Base-by-base conservation (phyloP, 2,113 vertebrate genomes). In the Cyphomyrus discorhynchus region DNA sequence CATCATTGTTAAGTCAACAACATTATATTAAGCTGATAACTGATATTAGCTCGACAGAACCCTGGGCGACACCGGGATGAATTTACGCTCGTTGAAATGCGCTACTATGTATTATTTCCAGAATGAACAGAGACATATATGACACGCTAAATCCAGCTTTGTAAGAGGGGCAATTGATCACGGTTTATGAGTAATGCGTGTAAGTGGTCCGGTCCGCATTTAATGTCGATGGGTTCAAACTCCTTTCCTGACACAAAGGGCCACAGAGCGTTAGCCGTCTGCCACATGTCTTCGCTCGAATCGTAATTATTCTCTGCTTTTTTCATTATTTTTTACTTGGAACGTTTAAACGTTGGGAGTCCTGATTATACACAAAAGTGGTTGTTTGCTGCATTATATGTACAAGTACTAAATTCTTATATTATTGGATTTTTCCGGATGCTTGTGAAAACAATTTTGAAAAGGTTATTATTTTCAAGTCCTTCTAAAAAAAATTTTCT, bases 1-100 rank as follows among this genome's bases (percentile, higher is more conserved):
- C 90, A 98, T 99, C 98, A 98, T 96, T 95, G 96, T 97, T 98
- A 98, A 97, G 97, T 98, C 97, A 98, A 98, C 97, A 97, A 97
- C 97, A 98, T 97, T 97, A 97, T 97, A 98, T 98, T 98, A 98
- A 97, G 96, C 95, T 92, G 94, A 95, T 96, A 97, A 97, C 94
- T 95, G 95, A 97, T 97, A 97, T 95, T 96, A 94, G 95, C 88
- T 95, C 95, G 96, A 95, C 94, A 96, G 95, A 95, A 97, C 98
- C 97, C 95, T 95, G 96, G 97, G 97, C 96, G 90, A 97, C 94
- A 93, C 91, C 91, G 95, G 96, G 96, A 97, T 97, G 96, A 96
- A 98, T 97, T 97, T 96, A 94, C 96, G 94, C 95, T 93, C 95
- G 94, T 95, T 93, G 92, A 94, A 94, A 95, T 93, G 94, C 94